Conservation (phyloP, 2,113 vertebrate genomes). For the Sclerurus mexicanus region DNA sequence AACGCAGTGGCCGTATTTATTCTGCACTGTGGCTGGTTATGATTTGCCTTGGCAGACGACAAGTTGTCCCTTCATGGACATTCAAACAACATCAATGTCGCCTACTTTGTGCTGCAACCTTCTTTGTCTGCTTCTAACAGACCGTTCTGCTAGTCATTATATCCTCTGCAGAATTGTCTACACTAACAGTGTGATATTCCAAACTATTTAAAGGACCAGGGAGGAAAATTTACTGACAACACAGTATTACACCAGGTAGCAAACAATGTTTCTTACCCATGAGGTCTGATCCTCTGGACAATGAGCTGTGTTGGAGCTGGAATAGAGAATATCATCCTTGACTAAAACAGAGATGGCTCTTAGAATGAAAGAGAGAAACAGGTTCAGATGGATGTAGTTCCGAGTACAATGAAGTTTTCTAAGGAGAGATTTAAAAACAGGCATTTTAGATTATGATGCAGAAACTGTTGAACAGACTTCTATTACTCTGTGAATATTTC, state of each 20-base stretch:
- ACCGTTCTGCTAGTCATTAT: background rate
- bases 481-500: background rate
- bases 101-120: background rate
- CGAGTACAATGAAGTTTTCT: conserved; percentile 93
- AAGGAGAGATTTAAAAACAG: conserved; percentile 19
- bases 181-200: background rate
- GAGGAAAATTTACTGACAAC: background rate
- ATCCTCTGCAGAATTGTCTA: background rate
- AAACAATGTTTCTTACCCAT: conserved; percentile 70
- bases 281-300: conserved; percentile 73
- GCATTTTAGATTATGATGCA: background rate
- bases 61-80: background rate
- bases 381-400: conserved; percentile 94
- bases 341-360: conserved; percentile 86
- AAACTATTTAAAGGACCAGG: background rate
- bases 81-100: background rate
- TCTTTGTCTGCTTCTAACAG: background rate
- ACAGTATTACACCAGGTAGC: background rate
- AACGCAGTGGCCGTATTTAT: background rate
- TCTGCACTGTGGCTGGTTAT: background rate
- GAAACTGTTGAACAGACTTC: background rate
- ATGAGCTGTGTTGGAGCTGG: conserved; percentile 64
- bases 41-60: background rate
- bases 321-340: conserved; percentile 88
- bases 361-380: conserved; percentile 93